A percentile compares a stretch with the other conserved stretches of the same genome.
phyloP scores from a whole-genome alignment of 2,888 invertebrate genomes.

The Sylvicola cinctus region DNA sequence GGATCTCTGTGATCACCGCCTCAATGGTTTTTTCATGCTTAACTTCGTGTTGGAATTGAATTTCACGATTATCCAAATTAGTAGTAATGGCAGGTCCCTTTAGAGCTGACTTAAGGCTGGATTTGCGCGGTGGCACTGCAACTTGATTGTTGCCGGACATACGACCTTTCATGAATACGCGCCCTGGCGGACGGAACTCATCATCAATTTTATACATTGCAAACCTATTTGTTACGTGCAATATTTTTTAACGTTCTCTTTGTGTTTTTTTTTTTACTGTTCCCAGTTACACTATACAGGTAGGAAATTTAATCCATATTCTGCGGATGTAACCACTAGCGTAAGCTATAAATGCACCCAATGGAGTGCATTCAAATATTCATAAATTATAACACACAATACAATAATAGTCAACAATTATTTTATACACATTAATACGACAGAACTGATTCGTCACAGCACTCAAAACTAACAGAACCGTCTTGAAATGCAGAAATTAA shows the following conservation, averaged over 20 bases:
- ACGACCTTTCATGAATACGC: conserved; percentile 16
- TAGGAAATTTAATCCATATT: background rate
- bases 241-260: background rate
- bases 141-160: conserved; percentile 5
- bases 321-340: background rate
- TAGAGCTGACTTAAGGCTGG: conserved; percentile 28
- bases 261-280: background rate
- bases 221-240: background rate
- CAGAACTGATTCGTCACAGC: too few relatives aligned
- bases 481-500: too few relatives aligned
- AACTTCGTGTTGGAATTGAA: conserved; percentile 29
- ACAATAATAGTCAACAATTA: too few relatives aligned
- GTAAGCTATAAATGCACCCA: too few relatives aligned
- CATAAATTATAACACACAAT: too few relatives aligned
- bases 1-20: conserved; percentile 29
- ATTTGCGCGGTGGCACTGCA: conserved; percentile 18
- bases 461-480: too few relatives aligned
- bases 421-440: too few relatives aligned
- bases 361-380: too few relatives aligned
- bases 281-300: background rate
- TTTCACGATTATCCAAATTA: conserved; percentile 26
- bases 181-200: conserved; percentile 14
- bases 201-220: conserved; percentile 16
- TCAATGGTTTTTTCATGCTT: conserved; percentile 32
- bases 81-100: conserved; percentile 42